Evolutionary conservation across 2,113 vertebrate genomes (phyloP), one percentile per base, ranked within the genome.

Genomic region (Otus sunia): DNA sequence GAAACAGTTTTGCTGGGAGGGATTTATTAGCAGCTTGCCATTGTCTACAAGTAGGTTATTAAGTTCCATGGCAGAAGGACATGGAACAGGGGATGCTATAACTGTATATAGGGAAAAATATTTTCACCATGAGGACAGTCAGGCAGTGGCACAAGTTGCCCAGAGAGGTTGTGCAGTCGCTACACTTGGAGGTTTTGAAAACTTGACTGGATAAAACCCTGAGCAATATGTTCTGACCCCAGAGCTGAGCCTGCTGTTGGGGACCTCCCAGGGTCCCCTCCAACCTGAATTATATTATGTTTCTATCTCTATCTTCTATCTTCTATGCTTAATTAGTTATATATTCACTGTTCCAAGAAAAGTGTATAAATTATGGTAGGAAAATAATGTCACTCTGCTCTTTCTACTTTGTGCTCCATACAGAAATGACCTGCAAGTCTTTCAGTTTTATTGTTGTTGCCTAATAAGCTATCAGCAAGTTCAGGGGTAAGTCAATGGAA

Each of bases 381-480:
- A 84, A 92, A 88, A 80, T 63, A 66, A 80, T 19, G n/a, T 66
- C 5, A 22, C 72, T 86, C 56, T 80, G 34, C n/a, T 89, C 68
- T 74, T 95, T 81, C 41, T 86, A 7, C 55, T 86, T 89, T 63
- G 22, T 86, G 43, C 32, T 77, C 25, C 27, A 6, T 71, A 13
- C 14, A 72, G 60, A 91, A 92, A 92, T 59, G 89, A 94, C 89
- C 91, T 67, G 29, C 68, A 77, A 91, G 76, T 87, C 89, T 76
- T 95, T 91, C 83, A 74, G 80, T 87, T 95, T 94, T 96, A 94
- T 34, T 87, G 89, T 89, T 91, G 76, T 89, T 91, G 76, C 80
- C 62, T 95, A 68, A 52, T 84, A 74, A 91, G 59, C 41, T 39
- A 77, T 86, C 79, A 94, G 49, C 41, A 84, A 39, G 52, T 84